Evolutionary conservation across 2,888 invertebrate species (phyloP).

Genomic region (Torymus auratus): DNA sequence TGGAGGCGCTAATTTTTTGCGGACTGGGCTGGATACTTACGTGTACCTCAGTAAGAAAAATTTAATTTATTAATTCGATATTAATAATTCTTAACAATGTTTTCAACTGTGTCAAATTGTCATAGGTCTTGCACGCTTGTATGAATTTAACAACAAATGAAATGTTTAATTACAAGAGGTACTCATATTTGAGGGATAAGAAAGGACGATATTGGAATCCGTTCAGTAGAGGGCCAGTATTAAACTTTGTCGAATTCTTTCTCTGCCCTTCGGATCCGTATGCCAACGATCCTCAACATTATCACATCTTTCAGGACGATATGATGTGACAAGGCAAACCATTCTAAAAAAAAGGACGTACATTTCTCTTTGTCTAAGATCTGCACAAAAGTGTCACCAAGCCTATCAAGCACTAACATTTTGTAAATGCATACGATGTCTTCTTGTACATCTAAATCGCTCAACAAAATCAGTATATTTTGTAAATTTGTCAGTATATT

Average conservation of each 20-base stretch:
- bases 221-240: slow-evolving; percentile 91
- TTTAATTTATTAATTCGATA: not conserved
- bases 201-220: slow-evolving; percentile 93
- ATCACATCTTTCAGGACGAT: slow-evolving; percentile 83
- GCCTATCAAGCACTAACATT: slow-evolving; percentile 32
- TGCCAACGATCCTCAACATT: slow-evolving; percentile 81
- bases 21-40: slow-evolving; percentile 92
- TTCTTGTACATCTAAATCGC: slow-evolving; percentile 5
- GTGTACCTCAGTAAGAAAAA: slow-evolving; percentile 87
- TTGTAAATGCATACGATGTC: slow-evolving; percentile 7
- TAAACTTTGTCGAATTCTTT: slow-evolving; percentile 94
- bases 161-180: slow-evolving; percentile 95
- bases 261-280: slow-evolving; percentile 89
- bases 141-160: slow-evolving; percentile 97
- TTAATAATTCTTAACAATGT: not conserved
- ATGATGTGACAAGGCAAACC: slow-evolving; percentile 64
- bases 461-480: slow-evolving; percentile 42
- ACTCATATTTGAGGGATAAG: slow-evolving; percentile 92
- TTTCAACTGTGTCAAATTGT: slow-evolving; percentile 57
- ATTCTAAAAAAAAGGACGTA: slow-evolving; percentile 5
- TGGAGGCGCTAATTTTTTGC: slow-evolving; percentile 91
- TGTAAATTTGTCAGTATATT: slow-evolving; percentile 38
- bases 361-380: slow-evolving; percentile 5
- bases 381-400: slow-evolving; percentile 7
- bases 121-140: slow-evolving; percentile 91